A percentile compares a stretch with the other conserved stretches of the same genome.
phyloP scores from a whole-genome alignment of 2,888 invertebrate genomes.

The Stenotaenia linearis region DNA sequence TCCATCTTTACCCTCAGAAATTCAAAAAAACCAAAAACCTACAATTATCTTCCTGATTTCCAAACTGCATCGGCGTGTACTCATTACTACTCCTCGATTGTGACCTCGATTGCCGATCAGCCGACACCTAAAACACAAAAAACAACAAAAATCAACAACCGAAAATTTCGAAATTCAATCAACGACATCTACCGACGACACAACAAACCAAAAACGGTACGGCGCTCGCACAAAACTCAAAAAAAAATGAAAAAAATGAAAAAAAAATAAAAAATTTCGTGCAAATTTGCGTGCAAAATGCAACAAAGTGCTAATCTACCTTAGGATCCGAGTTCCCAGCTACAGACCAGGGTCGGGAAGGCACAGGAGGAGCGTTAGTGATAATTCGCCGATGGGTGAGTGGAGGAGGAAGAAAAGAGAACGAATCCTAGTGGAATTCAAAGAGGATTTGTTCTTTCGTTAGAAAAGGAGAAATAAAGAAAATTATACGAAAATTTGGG shows the following conservation, averaged over 20 bases:
- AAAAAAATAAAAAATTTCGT: not conserved
- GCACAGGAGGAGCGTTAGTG: constrained; percentile 26
- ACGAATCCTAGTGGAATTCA: not conserved
- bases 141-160: not conserved
- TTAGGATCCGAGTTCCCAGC: constrained; percentile 11
- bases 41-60: not conserved
- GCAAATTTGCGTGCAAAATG: not conserved
- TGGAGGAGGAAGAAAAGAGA: not conserved
- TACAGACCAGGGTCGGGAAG: constrained; percentile 30
- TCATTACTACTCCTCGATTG: not conserved
- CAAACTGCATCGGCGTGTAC: constrained; percentile 4
- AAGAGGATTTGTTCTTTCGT: too few relatives aligned
- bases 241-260: not conserved
- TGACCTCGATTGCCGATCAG: not conserved
- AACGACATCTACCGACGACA: too few relatives aligned
- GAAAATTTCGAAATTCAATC: not conserved
- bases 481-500: too few relatives aligned
- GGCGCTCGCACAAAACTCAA: too few relatives aligned
- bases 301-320: not conserved
- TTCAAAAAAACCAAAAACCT: not conserved
- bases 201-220: too few relatives aligned
- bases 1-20: not conserved
- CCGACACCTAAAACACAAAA: not conserved
- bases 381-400: not conserved
- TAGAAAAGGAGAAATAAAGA: too few relatives aligned